Percentiles rank a stretch among this genome's conserved stretches.
phyloP scores from a whole-genome alignment of 2,888 invertebrate species.

The Sericinus montela region DNA sequence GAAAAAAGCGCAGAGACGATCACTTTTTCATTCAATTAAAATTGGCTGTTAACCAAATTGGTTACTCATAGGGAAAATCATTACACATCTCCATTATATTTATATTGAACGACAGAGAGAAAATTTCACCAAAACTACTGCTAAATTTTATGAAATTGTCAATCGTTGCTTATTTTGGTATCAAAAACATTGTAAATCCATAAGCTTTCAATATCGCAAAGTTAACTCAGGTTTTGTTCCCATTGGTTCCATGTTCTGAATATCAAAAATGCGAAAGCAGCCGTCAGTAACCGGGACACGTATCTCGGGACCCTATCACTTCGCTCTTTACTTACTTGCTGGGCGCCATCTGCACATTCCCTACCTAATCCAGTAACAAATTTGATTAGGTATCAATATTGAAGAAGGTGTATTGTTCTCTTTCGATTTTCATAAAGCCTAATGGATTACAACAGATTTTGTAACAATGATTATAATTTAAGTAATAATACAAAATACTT shows the following conservation, averaged over 20 bases:
- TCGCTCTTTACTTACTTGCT: slow-evolving; percentile 75
- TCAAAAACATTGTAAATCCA: slow-evolving; percentile 69
- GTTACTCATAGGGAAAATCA: slow-evolving; percentile 22
- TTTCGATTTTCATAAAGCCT: neutral
- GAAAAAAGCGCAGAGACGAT: slow-evolving; percentile 77
- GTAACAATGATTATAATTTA: too few species aligned
- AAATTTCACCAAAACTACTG: neutral
- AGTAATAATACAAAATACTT: too few species aligned
- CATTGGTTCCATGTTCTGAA: slow-evolving; percentile 73
- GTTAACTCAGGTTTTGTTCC: slow-evolving; percentile 76
- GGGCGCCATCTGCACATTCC: slow-evolving; percentile 74
- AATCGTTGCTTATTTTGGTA: slow-evolving; percentile 56
- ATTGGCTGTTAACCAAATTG: slow-evolving; percentile 62
- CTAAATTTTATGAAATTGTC: too few species aligned
- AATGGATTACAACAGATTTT: too few species aligned
- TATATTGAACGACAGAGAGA: too few species aligned
- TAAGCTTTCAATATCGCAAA: slow-evolving; percentile 76
- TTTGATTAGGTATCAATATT: slow-evolving; percentile 70
- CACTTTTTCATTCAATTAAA: slow-evolving; percentile 79
- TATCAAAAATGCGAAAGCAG: slow-evolving; percentile 75
- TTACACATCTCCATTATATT: too few species aligned
- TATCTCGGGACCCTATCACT: slow-evolving; percentile 77
- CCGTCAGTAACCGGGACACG: slow-evolving; percentile 75
- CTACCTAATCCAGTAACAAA: slow-evolving; percentile 71
- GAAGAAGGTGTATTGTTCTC: slow-evolving; percentile 36